Conservation (phyloP, 2,888 invertebrate genomes). For the Plagiodera versicolora region DNA sequence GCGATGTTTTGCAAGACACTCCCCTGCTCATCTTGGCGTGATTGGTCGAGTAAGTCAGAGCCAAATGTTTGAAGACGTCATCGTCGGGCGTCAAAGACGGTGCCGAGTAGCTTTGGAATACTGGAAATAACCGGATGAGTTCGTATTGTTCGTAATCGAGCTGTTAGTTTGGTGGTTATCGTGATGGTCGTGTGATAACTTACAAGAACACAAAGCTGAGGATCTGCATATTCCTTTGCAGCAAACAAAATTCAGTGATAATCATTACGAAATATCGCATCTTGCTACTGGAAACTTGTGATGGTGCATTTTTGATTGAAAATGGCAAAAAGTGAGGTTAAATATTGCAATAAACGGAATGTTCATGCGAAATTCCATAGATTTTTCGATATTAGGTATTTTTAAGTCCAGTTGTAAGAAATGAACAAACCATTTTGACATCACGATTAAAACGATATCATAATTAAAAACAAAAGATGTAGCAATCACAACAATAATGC, state of each 20-base stretch:
- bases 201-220: conserved; percentile 73
- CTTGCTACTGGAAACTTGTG: too few relatives aligned
- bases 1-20: conserved; percentile 76
- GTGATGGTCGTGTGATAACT: conserved; percentile 45
- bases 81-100: conserved; percentile 89
- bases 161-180: neutral
- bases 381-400: too few relatives aligned
- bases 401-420: too few relatives aligned
- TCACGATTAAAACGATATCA: too few relatives aligned
- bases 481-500: too few relatives aligned
- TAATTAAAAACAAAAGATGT: too few relatives aligned
- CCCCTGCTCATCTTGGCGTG: conserved; percentile 89
- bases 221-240: conserved; percentile 73
- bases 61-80: conserved; percentile 86
- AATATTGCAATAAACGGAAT: too few relatives aligned
- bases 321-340: too few relatives aligned
- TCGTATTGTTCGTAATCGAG: neutral
- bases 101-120: conserved; percentile 79
- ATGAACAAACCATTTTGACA: too few relatives aligned
- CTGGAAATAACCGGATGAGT: conserved; percentile 10
- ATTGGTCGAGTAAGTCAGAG: conserved; percentile 81
- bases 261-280: conserved; percentile 26
- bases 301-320: too few relatives aligned
- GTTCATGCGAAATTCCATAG: too few relatives aligned
- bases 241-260: conserved; percentile 46